Evolutionary conservation across 1,140 invertebrate genomes (phyloP), one percentile per base, ranked within the genome.

Genomic region (Glomeris maerens): DNA sequence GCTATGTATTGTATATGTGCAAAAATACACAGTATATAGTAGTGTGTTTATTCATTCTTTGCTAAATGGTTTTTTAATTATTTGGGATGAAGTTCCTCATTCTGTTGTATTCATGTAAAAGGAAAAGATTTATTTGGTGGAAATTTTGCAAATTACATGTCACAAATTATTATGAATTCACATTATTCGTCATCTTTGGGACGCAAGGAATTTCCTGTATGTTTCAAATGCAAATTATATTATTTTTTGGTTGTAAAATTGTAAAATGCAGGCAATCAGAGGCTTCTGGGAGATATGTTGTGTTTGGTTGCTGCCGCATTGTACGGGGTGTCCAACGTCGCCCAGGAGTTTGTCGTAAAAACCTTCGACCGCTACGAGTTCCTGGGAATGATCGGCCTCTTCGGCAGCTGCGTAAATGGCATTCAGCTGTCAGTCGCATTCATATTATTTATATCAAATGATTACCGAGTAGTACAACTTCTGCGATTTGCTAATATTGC

Each of bases 301-400:
- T 85, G 83, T 60, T 69, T 90, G 2, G 75, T 72, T n/a, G 85
- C 84, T 17, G 83, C 85, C 1, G 72, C 83, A 10, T 68, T 90
- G 0, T 88, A 85, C 66, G 85, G 84, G 2, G 69, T 87, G 29
- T 80, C 82, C 10, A 88, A 85, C 58, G 81, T 90, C 0, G 72
- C 83, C 2, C 79, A 90, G 71, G 87, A 92, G 66, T 77, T 83
- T 62, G 77, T 83, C 41, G 79, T 90, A 14, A 84, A 86, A 65
- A 80, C 76, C 20, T 80, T 81, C 51, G 78, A 83, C 50, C 78
- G 80, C 47, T 74, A 83, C 29, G 85, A 90, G 64, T 90, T 86
- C 63, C 71, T 92, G n/a, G 84, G 83, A 20, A 76, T 88, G 70
- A 73, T 89, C 42, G 85, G 87, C 27, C 72, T 89, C 27, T 86